phyloP scores from a whole-genome alignment of 2,113 vertebrate species.

The Fregetta grallaria region DNA sequence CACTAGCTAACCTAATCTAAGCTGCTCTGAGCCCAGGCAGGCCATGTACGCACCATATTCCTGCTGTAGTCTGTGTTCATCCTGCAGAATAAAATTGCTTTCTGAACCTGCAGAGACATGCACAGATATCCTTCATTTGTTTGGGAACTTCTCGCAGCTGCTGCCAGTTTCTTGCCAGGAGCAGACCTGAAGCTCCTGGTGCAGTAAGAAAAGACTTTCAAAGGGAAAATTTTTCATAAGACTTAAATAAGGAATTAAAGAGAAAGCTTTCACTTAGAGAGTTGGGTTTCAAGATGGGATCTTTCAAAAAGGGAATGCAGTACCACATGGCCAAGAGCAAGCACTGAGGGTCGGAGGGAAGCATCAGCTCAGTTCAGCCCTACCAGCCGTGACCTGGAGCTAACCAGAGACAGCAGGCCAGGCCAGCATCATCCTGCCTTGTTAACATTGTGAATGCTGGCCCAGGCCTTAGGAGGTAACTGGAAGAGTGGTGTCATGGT shows the following conservation, averaged over 20 bases:
- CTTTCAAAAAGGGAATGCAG: neutral
- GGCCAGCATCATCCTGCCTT: neutral
- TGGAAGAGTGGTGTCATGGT: neutral
- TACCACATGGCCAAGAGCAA: neutral
- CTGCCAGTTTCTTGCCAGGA: neutral
- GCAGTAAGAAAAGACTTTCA: neutral
- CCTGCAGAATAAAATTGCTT: slow-evolving; percentile 23
- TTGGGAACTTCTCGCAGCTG: neutral
- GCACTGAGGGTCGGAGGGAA: neutral
- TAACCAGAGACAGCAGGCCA: neutral
- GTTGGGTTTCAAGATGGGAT: neutral
- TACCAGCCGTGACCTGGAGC: neutral
- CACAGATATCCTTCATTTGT: neutral
- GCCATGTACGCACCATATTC: too few relatives aligned
- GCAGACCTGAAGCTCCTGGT: neutral
- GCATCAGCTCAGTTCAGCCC: neutral
- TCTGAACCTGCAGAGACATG: neutral
- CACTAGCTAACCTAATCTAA: neutral
- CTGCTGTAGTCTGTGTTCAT: neutral
- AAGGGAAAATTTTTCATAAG: neutral
- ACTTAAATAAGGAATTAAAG: neutral
- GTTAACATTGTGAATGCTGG: neutral
- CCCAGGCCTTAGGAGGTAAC: neutral
- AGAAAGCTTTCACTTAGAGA: neutral
- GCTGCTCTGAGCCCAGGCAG: neutral